Percentiles rank a stretch among this genome's conserved stretches.
Evolutionary conservation across 2,113 vertebrate genomes (phyloP).

Genomic region (Hystrix cristata): DNA sequence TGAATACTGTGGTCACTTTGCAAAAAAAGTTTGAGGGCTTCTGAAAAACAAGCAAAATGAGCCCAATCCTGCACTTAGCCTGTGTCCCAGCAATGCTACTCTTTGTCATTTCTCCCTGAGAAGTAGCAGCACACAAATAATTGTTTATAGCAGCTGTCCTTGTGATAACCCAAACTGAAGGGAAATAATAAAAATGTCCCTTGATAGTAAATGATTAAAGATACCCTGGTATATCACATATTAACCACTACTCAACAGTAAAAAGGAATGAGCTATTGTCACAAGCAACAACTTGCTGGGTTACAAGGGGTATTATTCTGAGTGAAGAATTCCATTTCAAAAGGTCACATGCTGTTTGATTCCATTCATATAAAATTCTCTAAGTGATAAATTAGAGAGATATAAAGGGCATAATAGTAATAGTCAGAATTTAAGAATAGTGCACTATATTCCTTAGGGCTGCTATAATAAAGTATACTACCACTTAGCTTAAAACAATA

Average conservation of each 20-base stretch:
- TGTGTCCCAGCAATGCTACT: background rate
- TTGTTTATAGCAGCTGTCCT: background rate
- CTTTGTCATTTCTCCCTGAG: background rate
- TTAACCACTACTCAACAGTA: background rate
- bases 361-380: background rate
- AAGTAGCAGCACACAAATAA: background rate
- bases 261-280: background rate
- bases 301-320: background rate
- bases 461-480: background rate
- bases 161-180: background rate
- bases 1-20: background rate
- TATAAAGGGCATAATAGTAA: background rate
- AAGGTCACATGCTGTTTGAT: background rate
- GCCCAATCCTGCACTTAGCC: background rate
- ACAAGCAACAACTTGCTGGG: background rate
- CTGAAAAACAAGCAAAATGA: background rate
- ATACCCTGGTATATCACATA: background rate
- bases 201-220: background rate
- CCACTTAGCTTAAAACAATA: background rate
- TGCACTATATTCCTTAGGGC: background rate
- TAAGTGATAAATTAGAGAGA: background rate
- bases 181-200: background rate
- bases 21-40: background rate
- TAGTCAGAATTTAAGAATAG: background rate
- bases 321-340: background rate